Percentiles rank a stretch among this genome's conserved stretches.
Conservation (phyloP, 2,797 vertebrate genomes). For the Gephyroberyx darwinii region DNA sequence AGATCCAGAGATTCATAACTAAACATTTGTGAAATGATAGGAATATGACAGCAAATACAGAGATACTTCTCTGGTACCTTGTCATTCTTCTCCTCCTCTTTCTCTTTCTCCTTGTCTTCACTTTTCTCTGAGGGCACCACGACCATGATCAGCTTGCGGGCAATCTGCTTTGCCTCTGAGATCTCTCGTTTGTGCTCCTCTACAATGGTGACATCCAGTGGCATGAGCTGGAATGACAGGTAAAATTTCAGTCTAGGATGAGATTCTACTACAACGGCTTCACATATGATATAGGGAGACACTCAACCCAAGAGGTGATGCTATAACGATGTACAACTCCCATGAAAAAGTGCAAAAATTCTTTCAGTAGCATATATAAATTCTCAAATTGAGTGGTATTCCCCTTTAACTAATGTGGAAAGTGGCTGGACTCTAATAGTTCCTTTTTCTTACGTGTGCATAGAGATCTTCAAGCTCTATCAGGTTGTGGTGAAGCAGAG, state of each 20-base stretch:
- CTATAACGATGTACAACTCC: neutral
- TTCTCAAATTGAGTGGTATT: neutral
- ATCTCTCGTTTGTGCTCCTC: constrained; percentile 95
- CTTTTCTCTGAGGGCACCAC: constrained; percentile 95
- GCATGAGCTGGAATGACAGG: constrained; percentile 86
- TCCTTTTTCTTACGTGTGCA: constrained; percentile 89
- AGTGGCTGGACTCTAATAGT: neutral
- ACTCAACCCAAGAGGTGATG: neutral
- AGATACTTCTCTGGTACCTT: constrained; percentile 80
- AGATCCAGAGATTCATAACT: neutral
- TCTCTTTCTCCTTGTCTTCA: constrained; percentile 97
- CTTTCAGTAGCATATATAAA: neutral
- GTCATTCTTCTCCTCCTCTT: constrained; percentile 96
- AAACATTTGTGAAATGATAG: neutral
- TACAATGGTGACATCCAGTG: constrained; percentile 88
- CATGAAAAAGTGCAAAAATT: neutral
- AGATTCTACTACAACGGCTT: neutral
- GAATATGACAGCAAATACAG: neutral
- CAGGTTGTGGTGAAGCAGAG: constrained; percentile 95
- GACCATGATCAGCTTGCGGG: constrained; percentile 95
- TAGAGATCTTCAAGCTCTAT: constrained; percentile 98
- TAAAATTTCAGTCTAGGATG: neutral
- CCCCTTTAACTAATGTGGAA: neutral
- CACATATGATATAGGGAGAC: neutral
- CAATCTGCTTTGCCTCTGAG: constrained; percentile 95